Evolutionary conservation across 2,888 invertebrate genomes (phyloP), one percentile per base, ranked within the genome.

Genomic region (Drosophila prolongata): DNA sequence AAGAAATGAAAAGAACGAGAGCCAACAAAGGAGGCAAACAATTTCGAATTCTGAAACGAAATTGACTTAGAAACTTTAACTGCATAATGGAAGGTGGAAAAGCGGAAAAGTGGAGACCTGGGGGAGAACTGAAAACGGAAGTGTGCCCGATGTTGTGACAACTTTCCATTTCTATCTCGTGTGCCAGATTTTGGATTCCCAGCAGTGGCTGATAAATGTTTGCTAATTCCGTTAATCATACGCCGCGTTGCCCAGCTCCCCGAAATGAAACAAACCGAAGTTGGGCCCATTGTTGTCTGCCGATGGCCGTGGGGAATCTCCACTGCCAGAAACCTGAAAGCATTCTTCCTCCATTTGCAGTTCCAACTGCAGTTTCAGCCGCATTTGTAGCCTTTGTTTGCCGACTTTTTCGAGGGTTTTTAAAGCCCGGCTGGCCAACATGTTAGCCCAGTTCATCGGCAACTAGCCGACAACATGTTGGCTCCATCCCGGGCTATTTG

Each of bases 181-280:
- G 59, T 58, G 42, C 43, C 30, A 27, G 49, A 30, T 38, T 24
- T 42, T 16, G 14, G 27, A 19, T 30, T 42, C 46, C 52, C 34
- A 58, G 68, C 56, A 62, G 38, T 40, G 56, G 43, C 59, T 62
- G 56, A 69, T 66, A 76, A 80, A 68, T 87, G 65, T 75, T 66
- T 75, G 72, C 61, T 68, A 69, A 79, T 78, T 77, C 58, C 55
- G 79, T 85, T 72, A 87, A 85, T 87, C 77, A 81, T 85, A 78
- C 77, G 87, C 77, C 72, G 68, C 67, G 73, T 75, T 87, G 87
- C 77, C 16, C 47, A 47, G 14, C 47, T 34, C 6, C 14, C 24
- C 47, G 14, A 47, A 27, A 6, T 5, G 14, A 14, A 47, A 10
- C 14, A 19, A 6, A 10, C 30, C 16, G 27, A 47, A 14, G 30